phyloP scores from a whole-genome alignment of 2,797 vertebrate species.

The Eulemur mongoz region DNA sequence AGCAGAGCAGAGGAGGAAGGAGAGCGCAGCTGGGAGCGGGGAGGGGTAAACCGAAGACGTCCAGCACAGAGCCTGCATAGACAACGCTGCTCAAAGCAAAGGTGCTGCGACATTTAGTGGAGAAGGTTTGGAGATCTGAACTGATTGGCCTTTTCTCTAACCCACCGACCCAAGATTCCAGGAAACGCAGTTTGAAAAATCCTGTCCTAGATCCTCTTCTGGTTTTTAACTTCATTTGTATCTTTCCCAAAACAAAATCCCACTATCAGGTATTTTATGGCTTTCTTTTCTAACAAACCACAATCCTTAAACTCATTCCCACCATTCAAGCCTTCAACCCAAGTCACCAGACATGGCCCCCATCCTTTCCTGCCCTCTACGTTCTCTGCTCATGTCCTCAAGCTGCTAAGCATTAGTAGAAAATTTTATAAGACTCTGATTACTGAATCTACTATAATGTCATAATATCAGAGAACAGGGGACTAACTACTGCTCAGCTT shows the following conservation, averaged over 20 bases:
- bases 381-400: neutral
- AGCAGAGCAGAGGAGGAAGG: neutral
- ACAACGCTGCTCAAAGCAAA: neutral
- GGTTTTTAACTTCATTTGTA: neutral
- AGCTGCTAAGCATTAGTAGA: neutral
- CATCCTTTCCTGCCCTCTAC: neutral
- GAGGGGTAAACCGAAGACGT: neutral
- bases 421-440: neutral
- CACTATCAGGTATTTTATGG: neutral
- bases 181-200: neutral
- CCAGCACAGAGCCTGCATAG: neutral
- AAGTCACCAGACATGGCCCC: neutral
- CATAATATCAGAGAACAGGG: neutral
- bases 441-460: neutral
- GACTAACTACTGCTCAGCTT: neutral
- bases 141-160: neutral
- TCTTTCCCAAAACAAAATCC: conserved; percentile 29
- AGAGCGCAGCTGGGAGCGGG: fast-evolving
- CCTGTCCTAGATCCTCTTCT: neutral
- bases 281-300: neutral
- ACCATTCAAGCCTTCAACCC: neutral
- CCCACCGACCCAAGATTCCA: neutral
- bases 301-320: neutral
- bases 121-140: neutral
- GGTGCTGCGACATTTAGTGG: neutral